Evolutionary conservation across 2,797 vertebrate genomes (phyloP).

Genomic region (Catostomus latipinnis): DNA sequence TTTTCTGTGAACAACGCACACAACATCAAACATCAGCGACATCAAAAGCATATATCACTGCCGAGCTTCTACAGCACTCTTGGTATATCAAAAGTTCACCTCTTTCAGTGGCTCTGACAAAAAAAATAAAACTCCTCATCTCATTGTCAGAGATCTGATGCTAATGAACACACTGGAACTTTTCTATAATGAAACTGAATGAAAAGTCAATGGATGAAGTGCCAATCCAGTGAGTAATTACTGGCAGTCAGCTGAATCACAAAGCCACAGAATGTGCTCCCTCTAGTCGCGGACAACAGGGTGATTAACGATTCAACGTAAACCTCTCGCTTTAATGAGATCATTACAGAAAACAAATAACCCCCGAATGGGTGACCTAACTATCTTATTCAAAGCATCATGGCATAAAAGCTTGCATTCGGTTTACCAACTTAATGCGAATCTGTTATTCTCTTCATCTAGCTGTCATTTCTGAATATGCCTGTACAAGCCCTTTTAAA

Average conservation of each 20-base stretch:
- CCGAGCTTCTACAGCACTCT: conserved; percentile 26
- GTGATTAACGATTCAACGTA: conserved; percentile 63
- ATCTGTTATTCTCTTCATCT: conserved; percentile 8
- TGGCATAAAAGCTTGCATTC: conserved; percentile 22
- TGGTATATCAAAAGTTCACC: conserved; percentile 46
- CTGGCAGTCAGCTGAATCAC: conserved; percentile 56
- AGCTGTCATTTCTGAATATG: conserved; percentile 10
- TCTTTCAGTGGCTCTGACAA: conserved; percentile 35
- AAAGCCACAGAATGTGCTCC: conserved; percentile 48
- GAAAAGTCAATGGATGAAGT: conserved; percentile 60
- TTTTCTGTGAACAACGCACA: neutral
- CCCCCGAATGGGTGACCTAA: conserved; percentile 36
- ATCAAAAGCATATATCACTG: conserved; percentile 47
- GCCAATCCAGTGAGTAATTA: conserved; percentile 67
- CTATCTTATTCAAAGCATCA: conserved; percentile 22
- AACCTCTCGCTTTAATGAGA: conserved; percentile 62
- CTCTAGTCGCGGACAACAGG: conserved; percentile 48
- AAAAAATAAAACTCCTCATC: conserved; percentile 26
- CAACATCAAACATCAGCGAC: conserved; percentile 47
- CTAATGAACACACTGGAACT: conserved; percentile 52
- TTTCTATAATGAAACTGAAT: conserved; percentile 59
- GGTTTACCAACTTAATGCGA: conserved; percentile 28
- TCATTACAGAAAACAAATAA: conserved; percentile 51
- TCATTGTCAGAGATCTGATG: conserved; percentile 47
- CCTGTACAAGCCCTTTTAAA: conserved; percentile 17